Evolutionary conservation across 2,113 vertebrate genomes (phyloP).

Genomic region (Falcunculus frontatus): DNA sequence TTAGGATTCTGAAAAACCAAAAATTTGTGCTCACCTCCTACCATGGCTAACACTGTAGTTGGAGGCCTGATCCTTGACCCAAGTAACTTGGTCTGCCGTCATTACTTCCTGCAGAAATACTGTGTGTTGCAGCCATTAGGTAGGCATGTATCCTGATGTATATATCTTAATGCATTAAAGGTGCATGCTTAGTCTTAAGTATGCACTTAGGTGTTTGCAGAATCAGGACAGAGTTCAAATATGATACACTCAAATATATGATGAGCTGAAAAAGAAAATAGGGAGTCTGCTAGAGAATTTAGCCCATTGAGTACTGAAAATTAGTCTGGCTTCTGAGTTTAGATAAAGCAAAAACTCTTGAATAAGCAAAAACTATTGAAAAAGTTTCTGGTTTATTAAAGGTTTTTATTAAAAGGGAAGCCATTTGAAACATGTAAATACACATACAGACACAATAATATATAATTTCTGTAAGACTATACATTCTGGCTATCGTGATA

Average conservation of each 20-base stretch:
- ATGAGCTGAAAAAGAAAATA: neutral
- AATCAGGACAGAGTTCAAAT: neutral
- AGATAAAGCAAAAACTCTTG: neutral
- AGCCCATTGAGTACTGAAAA: neutral
- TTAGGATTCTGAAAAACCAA: neutral
- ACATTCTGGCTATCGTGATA: neutral
- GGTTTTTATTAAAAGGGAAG: neutral
- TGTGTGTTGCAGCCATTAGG: neutral
- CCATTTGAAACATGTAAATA: neutral
- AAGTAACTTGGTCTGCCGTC: neutral
- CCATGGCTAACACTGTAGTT: fast-evolving
- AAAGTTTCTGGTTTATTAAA: neutral
- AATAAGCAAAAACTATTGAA: neutral
- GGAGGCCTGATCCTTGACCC: neutral
- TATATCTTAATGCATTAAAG: neutral
- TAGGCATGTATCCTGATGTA: neutral
- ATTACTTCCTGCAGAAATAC: neutral
- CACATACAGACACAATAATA: no score
- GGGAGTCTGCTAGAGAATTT: neutral
- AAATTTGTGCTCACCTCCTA: neutral
- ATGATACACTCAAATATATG: neutral
- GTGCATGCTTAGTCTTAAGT: neutral
- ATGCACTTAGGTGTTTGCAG: neutral
- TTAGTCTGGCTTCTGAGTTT: neutral
- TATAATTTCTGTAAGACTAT: neutral